These are phyloP conservation scores for Drosophila eohydei DNA, from an alignment of 2,888 invertebrate genomes.

Conservation along the genomic window DNA sequence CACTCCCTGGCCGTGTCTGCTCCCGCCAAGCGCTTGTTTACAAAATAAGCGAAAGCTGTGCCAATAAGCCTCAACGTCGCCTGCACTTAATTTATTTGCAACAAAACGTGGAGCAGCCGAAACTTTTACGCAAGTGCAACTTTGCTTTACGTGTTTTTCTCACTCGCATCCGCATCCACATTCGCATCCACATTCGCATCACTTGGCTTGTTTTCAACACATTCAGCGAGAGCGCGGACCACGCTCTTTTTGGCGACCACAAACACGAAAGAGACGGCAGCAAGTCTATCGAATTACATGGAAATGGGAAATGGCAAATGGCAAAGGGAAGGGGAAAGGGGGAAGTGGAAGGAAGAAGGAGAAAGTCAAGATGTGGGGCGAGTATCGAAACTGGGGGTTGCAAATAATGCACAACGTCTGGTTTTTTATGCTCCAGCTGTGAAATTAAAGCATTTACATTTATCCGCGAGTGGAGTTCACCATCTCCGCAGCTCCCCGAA, in stretches of 20 bases:
- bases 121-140: constrained; percentile 74
- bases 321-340: constrained; percentile 1
- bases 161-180: constrained; percentile 21
- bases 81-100: constrained; percentile 76
- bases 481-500: constrained; percentile 9
- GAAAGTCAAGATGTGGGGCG: background rate
- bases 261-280: constrained; percentile 55
- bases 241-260: constrained; percentile 67
- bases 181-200: constrained; percentile 44
- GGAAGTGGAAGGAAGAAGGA: background rate
- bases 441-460: constrained; percentile 71
- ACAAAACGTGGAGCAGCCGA: constrained; percentile 62
- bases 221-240: constrained; percentile 33
- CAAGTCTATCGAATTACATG: constrained; percentile 44
- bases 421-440: constrained; percentile 53
- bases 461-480: constrained; percentile 50
- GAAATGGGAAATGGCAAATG: background rate
- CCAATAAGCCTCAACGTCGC: constrained; percentile 75
- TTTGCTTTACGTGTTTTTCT: constrained; percentile 71
- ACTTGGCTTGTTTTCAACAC: constrained; percentile 68
- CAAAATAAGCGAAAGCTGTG: constrained; percentile 71
- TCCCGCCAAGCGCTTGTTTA: constrained; percentile 52
- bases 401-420: constrained; percentile 35
- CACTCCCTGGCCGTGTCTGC: background rate
- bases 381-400: constrained; percentile 8